Evolutionary conservation across 2,113 vertebrate genomes (phyloP).

Genomic region (Hiodon tergisus): DNA sequence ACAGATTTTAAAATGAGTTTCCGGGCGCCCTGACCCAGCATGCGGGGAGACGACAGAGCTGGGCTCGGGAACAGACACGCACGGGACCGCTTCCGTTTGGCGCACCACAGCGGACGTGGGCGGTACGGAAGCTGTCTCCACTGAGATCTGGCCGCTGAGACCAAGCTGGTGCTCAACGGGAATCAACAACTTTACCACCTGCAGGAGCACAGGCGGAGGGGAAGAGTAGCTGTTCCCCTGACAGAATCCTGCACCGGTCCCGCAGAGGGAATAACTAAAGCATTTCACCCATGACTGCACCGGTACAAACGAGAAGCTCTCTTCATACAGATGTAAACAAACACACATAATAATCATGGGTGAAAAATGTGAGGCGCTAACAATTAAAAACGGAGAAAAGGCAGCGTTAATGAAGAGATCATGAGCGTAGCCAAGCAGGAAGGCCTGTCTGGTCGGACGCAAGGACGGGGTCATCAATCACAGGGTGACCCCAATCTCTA

Average conservation of each 20-base stretch:
- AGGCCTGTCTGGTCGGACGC: neutral
- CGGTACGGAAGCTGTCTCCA: too few relatives aligned
- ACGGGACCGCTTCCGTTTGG: neutral
- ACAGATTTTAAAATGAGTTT: neutral
- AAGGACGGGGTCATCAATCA: slow-evolving; percentile 36
- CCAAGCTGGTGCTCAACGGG: too few relatives aligned
- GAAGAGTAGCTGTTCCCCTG: too few relatives aligned
- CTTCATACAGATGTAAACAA: neutral
- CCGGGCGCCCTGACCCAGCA: too few relatives aligned
- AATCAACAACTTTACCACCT: too few relatives aligned
- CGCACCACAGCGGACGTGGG: too few relatives aligned
- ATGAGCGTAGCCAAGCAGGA: neutral
- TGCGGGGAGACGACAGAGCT: neutral
- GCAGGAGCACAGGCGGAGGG: too few relatives aligned
- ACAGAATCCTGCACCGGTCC: too few relatives aligned
- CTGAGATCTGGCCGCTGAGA: neutral
- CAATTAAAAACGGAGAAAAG: neutral
- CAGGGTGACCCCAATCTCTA: slow-evolving; percentile 45
- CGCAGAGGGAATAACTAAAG: too few relatives aligned
- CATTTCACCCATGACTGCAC: too few relatives aligned
- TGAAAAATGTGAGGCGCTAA: neutral
- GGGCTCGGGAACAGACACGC: neutral
- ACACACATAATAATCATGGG: neutral
- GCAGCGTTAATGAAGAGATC: neutral
- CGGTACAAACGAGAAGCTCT: neutral